Conservation (phyloP, 2,888 invertebrate species). For the Orchesellides sinensis region DNA sequence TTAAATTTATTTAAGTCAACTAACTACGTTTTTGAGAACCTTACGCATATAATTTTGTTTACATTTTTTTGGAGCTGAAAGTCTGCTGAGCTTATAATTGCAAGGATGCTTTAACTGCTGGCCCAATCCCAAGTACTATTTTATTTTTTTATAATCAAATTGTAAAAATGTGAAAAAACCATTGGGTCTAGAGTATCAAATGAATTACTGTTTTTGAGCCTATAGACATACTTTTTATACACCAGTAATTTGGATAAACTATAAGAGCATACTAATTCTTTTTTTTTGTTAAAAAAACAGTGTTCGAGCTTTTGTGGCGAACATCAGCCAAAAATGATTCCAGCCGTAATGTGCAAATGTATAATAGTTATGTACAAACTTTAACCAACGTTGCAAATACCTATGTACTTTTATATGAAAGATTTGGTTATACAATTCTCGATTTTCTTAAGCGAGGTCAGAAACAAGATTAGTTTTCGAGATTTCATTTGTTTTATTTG, state of each 20-base stretch:
- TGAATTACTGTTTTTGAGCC: constrained; percentile 50
- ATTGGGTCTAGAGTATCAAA: constrained; percentile 50
- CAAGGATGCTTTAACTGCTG: neutral
- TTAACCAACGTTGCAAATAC: constrained; percentile 16
- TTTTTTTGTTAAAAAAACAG: neutral
- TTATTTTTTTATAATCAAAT: constrained; percentile 30
- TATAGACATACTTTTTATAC: neutral
- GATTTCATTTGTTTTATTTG: constrained; percentile 26
- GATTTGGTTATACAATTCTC: constrained; percentile 34
- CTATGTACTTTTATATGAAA: constrained; percentile 8
- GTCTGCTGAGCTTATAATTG: neutral
- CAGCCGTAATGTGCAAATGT: neutral
- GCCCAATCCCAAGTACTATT: constrained; percentile 4
- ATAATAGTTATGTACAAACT: neutral
- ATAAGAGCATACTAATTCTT: neutral
- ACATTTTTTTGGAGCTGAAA: neutral
- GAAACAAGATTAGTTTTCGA: constrained; percentile 36
- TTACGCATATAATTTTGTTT: neutral
- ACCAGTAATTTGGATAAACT: neutral
- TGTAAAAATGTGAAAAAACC: constrained; percentile 57
- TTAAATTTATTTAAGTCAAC: neutral
- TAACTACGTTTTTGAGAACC: neutral
- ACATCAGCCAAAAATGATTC: neutral
- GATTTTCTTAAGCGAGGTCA: constrained; percentile 33
- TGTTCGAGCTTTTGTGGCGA: neutral